Evolutionary conservation across 92 coral and sea anemone species (phyloP), one percentile per base, ranked within the genome.

Genomic region (Bergia puertoricense): DNA sequence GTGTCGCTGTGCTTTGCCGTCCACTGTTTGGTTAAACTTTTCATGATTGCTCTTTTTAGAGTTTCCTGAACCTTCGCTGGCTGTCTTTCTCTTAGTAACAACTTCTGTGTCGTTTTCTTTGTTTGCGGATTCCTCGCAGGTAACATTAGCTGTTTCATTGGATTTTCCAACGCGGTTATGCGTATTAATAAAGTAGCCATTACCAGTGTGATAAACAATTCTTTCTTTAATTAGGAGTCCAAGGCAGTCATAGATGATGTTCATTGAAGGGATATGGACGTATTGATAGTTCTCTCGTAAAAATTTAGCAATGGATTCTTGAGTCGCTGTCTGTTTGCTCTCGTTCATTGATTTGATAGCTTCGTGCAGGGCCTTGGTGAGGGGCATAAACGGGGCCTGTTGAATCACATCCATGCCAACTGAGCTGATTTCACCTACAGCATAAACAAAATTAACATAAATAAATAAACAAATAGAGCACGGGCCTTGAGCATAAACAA

Each of bases 311-410:
- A 95, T 94, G 41, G 96, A 87, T 77, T 95, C 92, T 56, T 93
- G 93, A 4, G 96, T 93, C 8, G 98, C 95, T 0, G 93, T 83
- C 9, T 92, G 79, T 45, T 91, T 89, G 86, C 89, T 94, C 79
- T 86, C 91, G 82, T 97, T 97, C 42, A 97, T 89, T 4, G 97
- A 91, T 9, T 93, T 85, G 71, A 97, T 94, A 16, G 98, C 94
- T 86, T 94, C 98, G 82, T 91, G 79, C 41, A 97, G 83, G 11
- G 99, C 96, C 75, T 92, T 94, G 2, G 96, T 94, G 43, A 97
- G 90, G 8, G 99, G 98, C 36, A 97, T 86, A 45, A 97, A 97
- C 0, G 98, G 99, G 15, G 99, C 95, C 76, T 97, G 98, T 14
- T 91, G 95, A 7, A 97, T 91, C 38, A 95, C 91, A 51, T 97